Evolutionary conservation across 2,113 vertebrate genomes (phyloP).

Genomic region (Sander vitreus): DNA sequence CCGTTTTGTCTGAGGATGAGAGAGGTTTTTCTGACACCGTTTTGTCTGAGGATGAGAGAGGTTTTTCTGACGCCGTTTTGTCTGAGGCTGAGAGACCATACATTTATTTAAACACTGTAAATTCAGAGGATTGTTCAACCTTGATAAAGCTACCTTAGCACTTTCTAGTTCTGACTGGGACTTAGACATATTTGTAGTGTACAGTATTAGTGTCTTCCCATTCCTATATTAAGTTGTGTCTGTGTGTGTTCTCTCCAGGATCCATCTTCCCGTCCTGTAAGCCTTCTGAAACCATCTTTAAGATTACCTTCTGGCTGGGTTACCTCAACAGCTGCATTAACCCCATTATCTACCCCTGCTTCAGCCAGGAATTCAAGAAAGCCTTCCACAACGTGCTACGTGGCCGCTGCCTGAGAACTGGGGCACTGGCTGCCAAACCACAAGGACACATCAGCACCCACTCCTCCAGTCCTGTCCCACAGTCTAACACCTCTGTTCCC

Average conservation of each 20-base stretch:
- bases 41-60: no score
- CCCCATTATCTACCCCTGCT: slow-evolving; percentile 97
- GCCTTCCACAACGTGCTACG: slow-evolving; percentile 93
- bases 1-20: no score
- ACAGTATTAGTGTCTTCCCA: not conserved
- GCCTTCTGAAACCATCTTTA: slow-evolving; percentile 94
- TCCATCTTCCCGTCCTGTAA: slow-evolving; percentile 93
- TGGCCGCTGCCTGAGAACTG: slow-evolving; percentile 85
- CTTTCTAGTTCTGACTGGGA: not conserved
- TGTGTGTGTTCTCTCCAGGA: slow-evolving; percentile 83
- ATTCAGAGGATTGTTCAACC: not conserved
- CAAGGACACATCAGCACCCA: slow-evolving; percentile 39
- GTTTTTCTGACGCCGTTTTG: no score
- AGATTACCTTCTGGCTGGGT: slow-evolving; percentile 98
- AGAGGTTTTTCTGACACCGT: no score
- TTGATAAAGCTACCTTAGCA: not conserved
- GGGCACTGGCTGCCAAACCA: slow-evolving; percentile 37
- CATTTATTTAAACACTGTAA: not conserved
- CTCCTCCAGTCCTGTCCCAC: slow-evolving; percentile 21
- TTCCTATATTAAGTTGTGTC: slow-evolving; percentile 12
- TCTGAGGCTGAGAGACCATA: no score
- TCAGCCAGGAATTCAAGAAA: slow-evolving; percentile 95
- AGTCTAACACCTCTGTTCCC: not conserved
- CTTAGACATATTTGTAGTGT: not conserved
- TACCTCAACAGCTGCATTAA: slow-evolving; percentile 99